phyloP scores from a whole-genome alignment of 2,797 vertebrate genomes.

The Parambassis ranga region DNA sequence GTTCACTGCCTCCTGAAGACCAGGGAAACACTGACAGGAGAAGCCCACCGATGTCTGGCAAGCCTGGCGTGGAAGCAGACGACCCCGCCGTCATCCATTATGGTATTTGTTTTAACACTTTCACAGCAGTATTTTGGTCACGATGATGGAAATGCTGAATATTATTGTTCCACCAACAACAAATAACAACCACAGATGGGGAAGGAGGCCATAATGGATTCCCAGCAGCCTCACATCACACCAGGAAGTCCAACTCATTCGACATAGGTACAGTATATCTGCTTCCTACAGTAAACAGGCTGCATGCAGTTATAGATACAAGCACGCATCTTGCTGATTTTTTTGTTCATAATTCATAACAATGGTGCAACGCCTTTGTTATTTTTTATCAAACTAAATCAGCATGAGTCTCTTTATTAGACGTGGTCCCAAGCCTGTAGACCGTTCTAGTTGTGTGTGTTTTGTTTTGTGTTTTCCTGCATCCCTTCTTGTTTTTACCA shows the following conservation, averaged over 20 bases:
- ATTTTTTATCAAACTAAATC: constrained; percentile 35
- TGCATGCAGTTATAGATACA: constrained; percentile 11
- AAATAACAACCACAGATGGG: constrained; percentile 48
- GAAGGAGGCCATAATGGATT: constrained; percentile 68
- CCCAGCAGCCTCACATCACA: constrained; percentile 77
- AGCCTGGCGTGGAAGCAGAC: constrained; percentile 25
- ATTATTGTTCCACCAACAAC: constrained; percentile 3
- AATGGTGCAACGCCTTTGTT: constrained; percentile 23
- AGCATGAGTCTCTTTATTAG: constrained; percentile 22
- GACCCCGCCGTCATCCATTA: constrained; percentile 49
- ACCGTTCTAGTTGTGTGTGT: background rate
- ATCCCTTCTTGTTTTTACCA: constrained; percentile 14
- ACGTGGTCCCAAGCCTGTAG: constrained; percentile 30
- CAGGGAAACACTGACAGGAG: constrained; percentile 33
- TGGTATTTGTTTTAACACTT: no score
- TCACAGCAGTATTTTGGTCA: no score
- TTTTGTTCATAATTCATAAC: constrained; percentile 40
- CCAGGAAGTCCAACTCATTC: constrained; percentile 85
- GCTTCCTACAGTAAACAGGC: background rate
- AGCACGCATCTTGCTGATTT: background rate
- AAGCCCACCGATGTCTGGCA: constrained; percentile 32
- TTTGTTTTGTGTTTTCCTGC: constrained; percentile 13
- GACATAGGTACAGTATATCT: constrained; percentile 78
- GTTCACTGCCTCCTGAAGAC: constrained; percentile 37
- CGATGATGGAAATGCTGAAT: constrained; percentile 5